A percentile compares a stretch with the other conserved stretches of the same genome.
Conservation (phyloP, 2,797 vertebrate genomes). For the Neostethus bicornis region DNA sequence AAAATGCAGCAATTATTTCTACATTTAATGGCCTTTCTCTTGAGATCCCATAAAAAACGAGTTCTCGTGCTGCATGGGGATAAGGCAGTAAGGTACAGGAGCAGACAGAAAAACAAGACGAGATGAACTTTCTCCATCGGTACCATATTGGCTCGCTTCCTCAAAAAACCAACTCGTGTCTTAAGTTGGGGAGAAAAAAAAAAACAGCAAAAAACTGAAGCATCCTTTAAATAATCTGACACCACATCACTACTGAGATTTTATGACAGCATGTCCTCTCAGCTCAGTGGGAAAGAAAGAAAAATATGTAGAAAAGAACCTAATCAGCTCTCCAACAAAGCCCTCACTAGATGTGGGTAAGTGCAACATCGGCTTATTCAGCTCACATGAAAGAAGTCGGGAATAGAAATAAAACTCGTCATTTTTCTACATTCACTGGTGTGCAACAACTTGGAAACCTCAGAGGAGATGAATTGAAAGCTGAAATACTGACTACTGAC, state of each 20-base stretch:
- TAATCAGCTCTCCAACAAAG: slow-evolving; percentile 41
- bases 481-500: slow-evolving; percentile 57
- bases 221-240: slow-evolving; percentile 30
- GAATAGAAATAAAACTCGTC: slow-evolving; percentile 1
- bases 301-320: slow-evolving; percentile 35
- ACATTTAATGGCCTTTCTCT: slow-evolving; percentile 72
- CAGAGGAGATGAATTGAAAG: slow-evolving; percentile 28
- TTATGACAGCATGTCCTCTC: slow-evolving; percentile 44
- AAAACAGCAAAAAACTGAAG: slow-evolving; percentile 45
- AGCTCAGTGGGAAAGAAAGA: slow-evolving; percentile 69
- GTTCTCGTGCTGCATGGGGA: slow-evolving; percentile 44
- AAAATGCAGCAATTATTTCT: slow-evolving; percentile 70
- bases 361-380: slow-evolving; percentile 58
- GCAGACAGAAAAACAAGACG: slow-evolving; percentile 26
- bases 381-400: slow-evolving; percentile 31
- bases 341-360: slow-evolving; percentile 28
- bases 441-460: slow-evolving; percentile 45
- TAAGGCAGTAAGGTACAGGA: slow-evolving; percentile 76
- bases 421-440: slow-evolving; percentile 63
- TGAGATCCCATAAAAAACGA: slow-evolving; percentile 35
- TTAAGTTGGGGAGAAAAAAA: slow-evolving; percentile 42
- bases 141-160: slow-evolving; percentile 65
- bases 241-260: slow-evolving; percentile 71
- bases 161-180: slow-evolving; percentile 41
- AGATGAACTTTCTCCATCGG: slow-evolving; percentile 51